These are phyloP conservation scores for Dasysyrphus tricinctus DNA, from an alignment of 2,888 invertebrate species.

Conservation along the genomic window DNA sequence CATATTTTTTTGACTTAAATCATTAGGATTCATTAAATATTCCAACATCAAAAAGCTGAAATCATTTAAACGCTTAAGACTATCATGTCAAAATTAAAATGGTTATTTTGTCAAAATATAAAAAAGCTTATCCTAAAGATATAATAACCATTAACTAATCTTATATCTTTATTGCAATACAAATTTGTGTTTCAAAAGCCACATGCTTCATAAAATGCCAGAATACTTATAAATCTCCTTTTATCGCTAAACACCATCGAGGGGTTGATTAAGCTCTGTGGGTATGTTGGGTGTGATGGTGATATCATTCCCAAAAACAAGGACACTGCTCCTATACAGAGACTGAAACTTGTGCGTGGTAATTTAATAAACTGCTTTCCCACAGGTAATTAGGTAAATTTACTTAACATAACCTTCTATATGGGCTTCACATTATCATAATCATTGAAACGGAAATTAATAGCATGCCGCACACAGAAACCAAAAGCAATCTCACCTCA, in stretches of 20 bases:
- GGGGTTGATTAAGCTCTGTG: not conserved
- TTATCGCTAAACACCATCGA: slow-evolving; percentile 10
- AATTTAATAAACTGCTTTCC: slow-evolving; percentile 71
- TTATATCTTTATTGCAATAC: too few relatives aligned
- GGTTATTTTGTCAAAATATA: not conserved
- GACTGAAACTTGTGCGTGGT: slow-evolving; percentile 30
- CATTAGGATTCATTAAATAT: too few relatives aligned
- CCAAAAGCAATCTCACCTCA: slow-evolving; percentile 60
- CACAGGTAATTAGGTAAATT: slow-evolving; percentile 73
- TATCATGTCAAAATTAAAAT: not conserved
- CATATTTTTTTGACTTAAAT: not conserved
- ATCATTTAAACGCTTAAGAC: not conserved
- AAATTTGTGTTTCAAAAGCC: not conserved
- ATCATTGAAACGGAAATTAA: slow-evolving; percentile 73
- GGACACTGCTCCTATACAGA: not conserved
- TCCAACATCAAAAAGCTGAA: not conserved
- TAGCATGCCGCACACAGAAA: slow-evolving; percentile 61
- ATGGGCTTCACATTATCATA: slow-evolving; percentile 59
- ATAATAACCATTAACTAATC: not conserved
- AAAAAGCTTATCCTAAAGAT: not conserved
- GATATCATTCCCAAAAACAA: not conserved
- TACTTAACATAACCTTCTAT: slow-evolving; percentile 63
- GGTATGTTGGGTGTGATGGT: not conserved
- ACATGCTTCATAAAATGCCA: slow-evolving; percentile 7
- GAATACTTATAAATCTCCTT: not conserved